Evolutionary conservation across 1,140 invertebrate genomes (phyloP).

Genomic region (Drosophila persimilis): DNA sequence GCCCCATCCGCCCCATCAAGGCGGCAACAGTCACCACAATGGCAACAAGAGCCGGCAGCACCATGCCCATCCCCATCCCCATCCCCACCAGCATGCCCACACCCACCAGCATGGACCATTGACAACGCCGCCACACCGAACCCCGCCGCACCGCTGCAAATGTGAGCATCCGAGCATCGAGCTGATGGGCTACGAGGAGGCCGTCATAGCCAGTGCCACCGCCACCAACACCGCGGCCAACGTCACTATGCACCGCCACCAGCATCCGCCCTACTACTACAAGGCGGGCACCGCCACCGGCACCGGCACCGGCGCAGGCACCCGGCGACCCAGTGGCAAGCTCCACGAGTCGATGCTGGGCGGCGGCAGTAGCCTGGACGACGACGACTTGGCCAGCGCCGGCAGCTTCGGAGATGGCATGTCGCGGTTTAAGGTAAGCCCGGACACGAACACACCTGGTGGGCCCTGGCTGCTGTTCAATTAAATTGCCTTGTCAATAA

Average conservation of each 20-base stretch:
- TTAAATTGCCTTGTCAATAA: constrained; percentile 44
- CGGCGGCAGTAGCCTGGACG: constrained; percentile 62
- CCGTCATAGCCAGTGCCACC: constrained; percentile 43
- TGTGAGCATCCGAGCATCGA: constrained; percentile 74
- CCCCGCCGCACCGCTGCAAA: constrained; percentile 72
- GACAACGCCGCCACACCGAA: constrained; percentile 37
- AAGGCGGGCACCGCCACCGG: constrained; percentile 32
- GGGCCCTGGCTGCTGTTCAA: constrained; percentile 15
- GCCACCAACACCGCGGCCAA: constrained; percentile 46
- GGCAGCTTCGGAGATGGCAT: constrained; percentile 64
- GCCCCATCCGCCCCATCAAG: constrained; percentile 65
- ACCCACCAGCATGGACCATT: constrained; percentile 45
- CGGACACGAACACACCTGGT: constrained; percentile 13
- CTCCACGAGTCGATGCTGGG: constrained; percentile 71
- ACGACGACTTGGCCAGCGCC: constrained; percentile 66
- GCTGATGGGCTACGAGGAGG: constrained; percentile 67
- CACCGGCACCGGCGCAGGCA: constrained; percentile 61
- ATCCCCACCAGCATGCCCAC: constrained; percentile 27
- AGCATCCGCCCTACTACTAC: constrained; percentile 74
- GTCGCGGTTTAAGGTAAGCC: constrained; percentile 69
- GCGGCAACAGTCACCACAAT: constrained; percentile 45
- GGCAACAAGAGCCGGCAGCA: constrained; percentile 38
- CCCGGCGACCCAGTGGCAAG: constrained; percentile 60
- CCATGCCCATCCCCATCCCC: constrained; percentile 42
- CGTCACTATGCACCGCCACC: constrained; percentile 52